Conservation (phyloP, 2,797 vertebrate species). For the Rhynchonycteris naso region DNA sequence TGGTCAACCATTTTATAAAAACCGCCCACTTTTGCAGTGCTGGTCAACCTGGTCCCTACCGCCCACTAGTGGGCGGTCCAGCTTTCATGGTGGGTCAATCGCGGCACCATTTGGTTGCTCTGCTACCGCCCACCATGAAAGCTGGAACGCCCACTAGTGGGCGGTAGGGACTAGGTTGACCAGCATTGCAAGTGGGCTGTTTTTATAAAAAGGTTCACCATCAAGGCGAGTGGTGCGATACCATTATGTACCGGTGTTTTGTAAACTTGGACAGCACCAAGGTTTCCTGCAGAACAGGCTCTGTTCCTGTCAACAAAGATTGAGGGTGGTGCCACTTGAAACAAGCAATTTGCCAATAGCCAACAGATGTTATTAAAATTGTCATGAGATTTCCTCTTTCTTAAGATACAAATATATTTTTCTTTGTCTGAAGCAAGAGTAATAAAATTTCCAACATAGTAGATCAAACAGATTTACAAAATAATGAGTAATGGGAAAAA, state of each 20-base stretch:
- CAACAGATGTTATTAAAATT: not conserved
- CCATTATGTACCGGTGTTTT: not conserved
- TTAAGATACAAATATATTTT: constrained; percentile 29
- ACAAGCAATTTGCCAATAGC: not conserved
- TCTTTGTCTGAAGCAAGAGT: not conserved
- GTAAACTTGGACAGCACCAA: not conserved
- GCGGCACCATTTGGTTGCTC: too few species aligned
- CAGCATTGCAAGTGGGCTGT: too few species aligned
- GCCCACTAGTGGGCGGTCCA: too few species aligned
- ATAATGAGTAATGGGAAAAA: not conserved
- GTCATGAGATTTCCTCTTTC: not conserved
- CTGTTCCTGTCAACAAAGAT: not conserved
- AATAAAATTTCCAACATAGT: not conserved
- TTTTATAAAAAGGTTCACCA: too few species aligned
- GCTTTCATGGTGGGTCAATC: too few species aligned
- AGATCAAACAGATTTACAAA: not conserved
- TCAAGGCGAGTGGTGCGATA: not conserved
- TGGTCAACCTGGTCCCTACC: too few species aligned
- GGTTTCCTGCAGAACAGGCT: not conserved
- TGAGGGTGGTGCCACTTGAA: not conserved
- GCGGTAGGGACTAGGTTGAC: too few species aligned
- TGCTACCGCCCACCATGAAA: too few species aligned
- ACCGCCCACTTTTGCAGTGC: too few species aligned
- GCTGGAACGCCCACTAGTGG: too few species aligned
- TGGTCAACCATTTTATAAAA: too few species aligned